Evolutionary conservation across 53 echinoderm and acorn worm species (phyloP).

Genomic region (Stichopus horrens): DNA sequence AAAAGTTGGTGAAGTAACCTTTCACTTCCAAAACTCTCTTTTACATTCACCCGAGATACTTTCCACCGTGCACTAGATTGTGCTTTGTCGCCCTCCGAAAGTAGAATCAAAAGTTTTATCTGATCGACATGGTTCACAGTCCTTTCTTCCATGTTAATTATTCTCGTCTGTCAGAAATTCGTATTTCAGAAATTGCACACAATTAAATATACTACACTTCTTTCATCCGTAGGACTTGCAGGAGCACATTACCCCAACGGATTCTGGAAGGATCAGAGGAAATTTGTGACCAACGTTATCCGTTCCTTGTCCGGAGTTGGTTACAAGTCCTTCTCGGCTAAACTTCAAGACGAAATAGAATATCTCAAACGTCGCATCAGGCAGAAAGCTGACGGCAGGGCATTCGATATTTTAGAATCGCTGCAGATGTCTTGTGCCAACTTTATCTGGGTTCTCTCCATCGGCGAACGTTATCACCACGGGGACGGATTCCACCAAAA

Average conservation of each 20-base stretch:
- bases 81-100: too few species aligned
- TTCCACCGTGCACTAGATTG: too few species aligned
- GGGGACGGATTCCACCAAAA: not conserved
- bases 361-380: not conserved
- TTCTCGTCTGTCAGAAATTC: not conserved
- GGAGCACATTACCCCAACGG: conserved; percentile 38
- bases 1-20: too few species aligned
- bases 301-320: conserved; percentile 14
- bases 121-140: too few species aligned
- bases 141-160: not conserved
- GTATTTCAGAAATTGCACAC: not conserved
- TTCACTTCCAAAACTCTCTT: too few species aligned
- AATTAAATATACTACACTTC: not conserved
- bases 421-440: conserved; percentile 13
- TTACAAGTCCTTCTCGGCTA: conserved; percentile 13
- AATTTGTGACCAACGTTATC: conserved; percentile 15
- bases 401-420: not conserved
- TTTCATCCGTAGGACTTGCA: conserved; percentile 11
- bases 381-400: not conserved
- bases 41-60: too few species aligned
- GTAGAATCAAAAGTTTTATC: too few species aligned
- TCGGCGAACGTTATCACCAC: conserved; percentile 6
- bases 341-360: conserved; percentile 29
- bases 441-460: not conserved
- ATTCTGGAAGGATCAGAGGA: conserved; percentile 36